A percentile compares a stretch with the other conserved stretches of the same genome.
These are phyloP conservation scores for Nixonia krombeini DNA, from an alignment of 1,140 invertebrate species.

Conservation along the genomic window DNA sequence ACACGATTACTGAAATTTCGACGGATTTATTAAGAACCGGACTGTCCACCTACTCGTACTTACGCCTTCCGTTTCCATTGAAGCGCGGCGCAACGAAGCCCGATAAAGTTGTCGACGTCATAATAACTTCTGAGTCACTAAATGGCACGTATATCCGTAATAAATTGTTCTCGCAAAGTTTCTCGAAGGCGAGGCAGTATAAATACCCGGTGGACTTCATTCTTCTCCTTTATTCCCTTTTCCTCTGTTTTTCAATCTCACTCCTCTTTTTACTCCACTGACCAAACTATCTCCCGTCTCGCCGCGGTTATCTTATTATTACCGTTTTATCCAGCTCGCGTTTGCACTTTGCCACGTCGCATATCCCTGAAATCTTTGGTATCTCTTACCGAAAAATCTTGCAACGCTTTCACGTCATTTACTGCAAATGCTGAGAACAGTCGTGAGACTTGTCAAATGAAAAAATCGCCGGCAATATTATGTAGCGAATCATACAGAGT, in stretches of 20 bases:
- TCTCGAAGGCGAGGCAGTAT: slow-evolving; percentile 60
- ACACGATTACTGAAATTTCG: too few species aligned
- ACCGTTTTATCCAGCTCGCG: too few species aligned
- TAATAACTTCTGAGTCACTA: slow-evolving; percentile 66
- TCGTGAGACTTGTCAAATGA: too few species aligned
- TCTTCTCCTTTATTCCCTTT: slow-evolving; percentile 25
- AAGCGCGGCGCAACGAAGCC: slow-evolving; percentile 51
- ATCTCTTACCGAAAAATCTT: too few species aligned
- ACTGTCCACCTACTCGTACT: slow-evolving; percentile 40
- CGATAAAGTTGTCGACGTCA: slow-evolving; percentile 65
- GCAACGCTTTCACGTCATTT: too few species aligned
- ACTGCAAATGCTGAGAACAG: too few species aligned
- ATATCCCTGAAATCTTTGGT: too few species aligned
- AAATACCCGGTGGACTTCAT: slow-evolving; percentile 56
- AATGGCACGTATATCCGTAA: slow-evolving; percentile 69
- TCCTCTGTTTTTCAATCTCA: slow-evolving; percentile 37
- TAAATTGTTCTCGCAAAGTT: slow-evolving; percentile 68
- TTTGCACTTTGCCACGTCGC: too few species aligned
- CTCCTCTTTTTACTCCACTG: slow-evolving; percentile 21
- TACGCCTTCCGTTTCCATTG: slow-evolving; percentile 51
- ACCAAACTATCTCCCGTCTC: slow-evolving; percentile 11
- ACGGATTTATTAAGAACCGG: too few species aligned
- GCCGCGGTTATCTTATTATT: slow-evolving; percentile 46
- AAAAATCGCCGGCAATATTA: too few species aligned
- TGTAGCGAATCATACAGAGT: too few species aligned